Base-by-base conservation (phyloP, 2,113 vertebrate species). In the Nothoprocta pentlandii region DNA sequence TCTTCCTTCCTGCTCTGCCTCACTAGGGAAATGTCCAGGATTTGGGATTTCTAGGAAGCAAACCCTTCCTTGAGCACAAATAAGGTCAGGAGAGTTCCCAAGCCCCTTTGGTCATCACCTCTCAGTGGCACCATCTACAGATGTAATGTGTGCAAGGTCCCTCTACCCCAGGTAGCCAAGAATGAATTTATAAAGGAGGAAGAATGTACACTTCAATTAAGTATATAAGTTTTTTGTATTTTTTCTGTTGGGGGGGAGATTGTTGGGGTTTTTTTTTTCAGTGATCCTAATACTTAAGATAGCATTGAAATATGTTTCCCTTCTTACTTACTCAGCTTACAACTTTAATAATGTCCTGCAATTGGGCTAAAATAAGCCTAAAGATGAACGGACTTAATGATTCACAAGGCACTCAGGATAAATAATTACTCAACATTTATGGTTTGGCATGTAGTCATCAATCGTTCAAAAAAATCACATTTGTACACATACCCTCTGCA, bases 341-440 rank as follows among this genome's bases (percentile, higher is more conserved):
- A 58, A 28, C 9, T 90, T 88, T 79, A 66, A 90, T 75, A 84
- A 90, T 0, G 8, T 66, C 80, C 58, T 79, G 53, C 44, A 88
- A 44, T 10, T 79, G 17, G 28, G 36, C 39, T 88, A 39, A 81
- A 44, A 25, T 46, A 78, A 95, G 78, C 25, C 66, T 78, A 79
- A 89, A 90, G 76, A 85, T 56, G 8, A 89, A 94, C 80, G 80
- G 42, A 23, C 32, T 81, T 92, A 84, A 90, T 86, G 80, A 95
- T 84, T 92, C 90, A 95, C 44, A 84, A 84, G 53, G 26, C 80
- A 79, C 62, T 88, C 80, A 44, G 58, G 69, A 88, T 94, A 95
- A 96, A 88, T 92, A 95, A 92, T 94, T 92, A 90, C 73, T 87
- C 74, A 76, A 53, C 80, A 89, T 84, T 95, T 88, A 94, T 51